Evolutionary conservation across 2,113 vertebrate species (phyloP).

Genomic region (Rattus norvegicus): GRCr8 NC_086027.1:5992001-5992500

Average conservation of each 20-base stretch:
- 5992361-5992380: neutral
- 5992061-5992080: neutral
- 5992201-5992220: neutral
- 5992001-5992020: neutral
- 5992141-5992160: neutral
- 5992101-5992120: neutral
- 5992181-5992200: neutral
- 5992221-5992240: neutral
- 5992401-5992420: conserved; percentile 8
- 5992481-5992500: conserved; percentile 99
- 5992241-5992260: neutral
- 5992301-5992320: neutral
- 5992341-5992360: accelerated
- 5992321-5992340: neutral
- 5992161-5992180: neutral
- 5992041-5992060: neutral
- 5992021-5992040: neutral
- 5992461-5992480: conserved; percentile 97
- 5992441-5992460: conserved; percentile 98
- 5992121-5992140: neutral
- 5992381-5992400: conserved; percentile 30
- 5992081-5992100: neutral
- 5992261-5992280: neutral
- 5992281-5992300: neutral
- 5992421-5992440: conserved; percentile 74